Conservation (phyloP, 2,888 invertebrate species). For the Athripsodes cinereus region DNA sequence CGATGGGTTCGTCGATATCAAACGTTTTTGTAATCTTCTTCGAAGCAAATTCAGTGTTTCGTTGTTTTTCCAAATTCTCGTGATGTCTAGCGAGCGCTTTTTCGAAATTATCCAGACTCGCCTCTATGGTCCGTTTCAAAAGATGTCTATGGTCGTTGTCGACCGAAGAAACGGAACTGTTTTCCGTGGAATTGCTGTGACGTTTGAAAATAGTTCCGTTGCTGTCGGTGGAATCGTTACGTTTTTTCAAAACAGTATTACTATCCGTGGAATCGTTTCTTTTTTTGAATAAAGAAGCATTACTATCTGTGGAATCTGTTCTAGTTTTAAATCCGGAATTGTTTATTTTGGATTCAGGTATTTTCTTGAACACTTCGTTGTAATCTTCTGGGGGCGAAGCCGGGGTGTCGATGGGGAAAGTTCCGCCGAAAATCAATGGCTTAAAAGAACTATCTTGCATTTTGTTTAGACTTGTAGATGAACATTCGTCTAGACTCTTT, state of each 20-base stretch:
- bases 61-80: conserved; percentile 16
- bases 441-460: conserved; percentile 38
- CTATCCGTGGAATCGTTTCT: background rate
- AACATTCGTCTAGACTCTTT: conserved; percentile 35
- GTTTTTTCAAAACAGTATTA: background rate
- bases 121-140: conserved; percentile 42
- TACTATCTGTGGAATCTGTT: conserved; percentile 4
- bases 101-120: conserved; percentile 45
- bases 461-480: conserved; percentile 29
- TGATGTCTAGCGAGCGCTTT: conserved; percentile 28
- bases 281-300: background rate
- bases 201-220: conserved; percentile 5
- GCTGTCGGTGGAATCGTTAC: background rate
- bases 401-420: conserved; percentile 79
- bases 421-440: conserved; percentile 76
- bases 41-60: conserved; percentile 12
- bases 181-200: conserved; percentile 21
- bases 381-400: conserved; percentile 31
- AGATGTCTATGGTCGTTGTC: conserved; percentile 31
- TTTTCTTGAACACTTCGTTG: conserved; percentile 5
- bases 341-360: background rate
- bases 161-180: conserved; percentile 19
- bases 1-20: conserved; percentile 50
- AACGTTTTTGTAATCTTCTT: conserved; percentile 37
- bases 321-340: conserved; percentile 7